Conservation (phyloP, 1,140 invertebrate genomes). For the Hylaeus anthracinus region DNA sequence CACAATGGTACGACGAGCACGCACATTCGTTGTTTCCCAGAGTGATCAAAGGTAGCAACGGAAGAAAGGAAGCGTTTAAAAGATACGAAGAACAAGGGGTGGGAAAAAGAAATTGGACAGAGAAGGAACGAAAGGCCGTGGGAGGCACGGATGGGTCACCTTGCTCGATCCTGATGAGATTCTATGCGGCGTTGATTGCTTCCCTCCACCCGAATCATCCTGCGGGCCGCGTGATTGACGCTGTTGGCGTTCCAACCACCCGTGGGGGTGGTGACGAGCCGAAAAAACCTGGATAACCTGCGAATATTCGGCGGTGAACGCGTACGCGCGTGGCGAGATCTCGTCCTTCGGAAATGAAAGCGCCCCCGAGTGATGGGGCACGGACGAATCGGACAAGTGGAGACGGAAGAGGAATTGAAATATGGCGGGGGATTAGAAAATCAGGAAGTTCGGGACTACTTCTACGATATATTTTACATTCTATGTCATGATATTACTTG, state of each 20-base stretch:
- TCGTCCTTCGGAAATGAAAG: constrained; percentile 26
- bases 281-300: constrained; percentile 2
- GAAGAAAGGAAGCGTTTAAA: neutral
- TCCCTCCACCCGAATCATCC: constrained; percentile 34
- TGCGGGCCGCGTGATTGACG: constrained; percentile 14
- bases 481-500: too few species aligned
- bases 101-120: neutral
- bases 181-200: constrained; percentile 63
- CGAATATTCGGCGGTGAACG: neutral
- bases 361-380: neutral
- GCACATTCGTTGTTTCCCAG: neutral
- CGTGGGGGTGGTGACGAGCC: neutral
- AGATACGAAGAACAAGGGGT: too few species aligned
- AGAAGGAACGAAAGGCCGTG: neutral
- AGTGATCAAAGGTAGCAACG: constrained; percentile 3
- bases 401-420: neutral
- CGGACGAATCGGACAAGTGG: neutral
- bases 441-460: constrained; percentile 3
- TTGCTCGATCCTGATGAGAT: constrained; percentile 57
- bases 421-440: neutral
- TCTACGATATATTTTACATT: neutral
- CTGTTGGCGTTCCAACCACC: neutral
- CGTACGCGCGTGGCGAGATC: neutral
- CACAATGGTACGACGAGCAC: neutral
- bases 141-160: constrained; percentile 1